Conservation (phyloP, 2,797 vertebrate genomes). For the Perodicticus potto region DNA sequence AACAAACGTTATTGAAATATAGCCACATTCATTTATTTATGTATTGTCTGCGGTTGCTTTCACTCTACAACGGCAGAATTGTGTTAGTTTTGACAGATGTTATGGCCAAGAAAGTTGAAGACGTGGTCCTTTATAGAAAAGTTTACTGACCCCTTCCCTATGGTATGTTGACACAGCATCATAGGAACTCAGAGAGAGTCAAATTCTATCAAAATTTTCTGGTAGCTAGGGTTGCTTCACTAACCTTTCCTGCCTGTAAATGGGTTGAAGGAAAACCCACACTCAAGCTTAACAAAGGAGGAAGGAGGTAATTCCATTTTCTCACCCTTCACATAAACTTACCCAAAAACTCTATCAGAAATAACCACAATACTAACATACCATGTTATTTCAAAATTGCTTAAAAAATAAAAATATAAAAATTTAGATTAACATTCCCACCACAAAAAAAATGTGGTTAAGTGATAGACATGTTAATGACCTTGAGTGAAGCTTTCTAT, state of each 20-base stretch:
- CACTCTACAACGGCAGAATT: not conserved
- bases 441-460: not conserved
- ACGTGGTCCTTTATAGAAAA: not conserved
- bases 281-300: not conserved
- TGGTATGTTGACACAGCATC: not conserved
- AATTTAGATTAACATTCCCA: not conserved
- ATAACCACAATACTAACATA: not conserved
- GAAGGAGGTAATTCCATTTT: not conserved
- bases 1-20: not conserved
- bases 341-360: not conserved
- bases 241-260: not conserved
- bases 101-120: not conserved
- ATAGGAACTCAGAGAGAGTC: not conserved
- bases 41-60: not conserved
- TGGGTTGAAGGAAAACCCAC: not conserved
- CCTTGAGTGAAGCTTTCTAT: not conserved
- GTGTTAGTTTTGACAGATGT: no score
- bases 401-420: not conserved
- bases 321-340: not conserved
- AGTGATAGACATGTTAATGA: not conserved
- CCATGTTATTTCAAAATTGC: not conserved
- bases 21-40: not conserved
- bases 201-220: slow-evolving; percentile 2
- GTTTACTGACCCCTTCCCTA: not conserved
- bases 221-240: not conserved